A percentile compares a stretch with the other conserved stretches of the same genome.
Evolutionary conservation across 2,888 invertebrate species (phyloP).

Genomic region (Nomada goodeniana): DNA sequence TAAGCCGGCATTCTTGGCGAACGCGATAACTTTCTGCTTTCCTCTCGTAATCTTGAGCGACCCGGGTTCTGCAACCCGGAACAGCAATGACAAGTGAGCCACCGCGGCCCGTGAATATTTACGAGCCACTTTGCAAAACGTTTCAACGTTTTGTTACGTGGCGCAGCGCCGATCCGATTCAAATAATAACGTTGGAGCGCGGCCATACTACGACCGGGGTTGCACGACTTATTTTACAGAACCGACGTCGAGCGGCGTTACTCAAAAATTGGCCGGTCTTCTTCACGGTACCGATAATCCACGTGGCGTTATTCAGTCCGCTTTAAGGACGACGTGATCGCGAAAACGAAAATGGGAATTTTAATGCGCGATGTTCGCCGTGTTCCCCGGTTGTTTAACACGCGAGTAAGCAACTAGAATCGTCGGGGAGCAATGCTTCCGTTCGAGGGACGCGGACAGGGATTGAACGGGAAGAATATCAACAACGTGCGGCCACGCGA

Average conservation of each 20-base stretch:
- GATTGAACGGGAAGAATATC: not conserved
- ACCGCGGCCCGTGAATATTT: constrained; percentile 42
- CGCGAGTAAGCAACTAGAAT: not conserved
- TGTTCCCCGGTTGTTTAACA: not conserved
- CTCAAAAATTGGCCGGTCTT: constrained; percentile 18
- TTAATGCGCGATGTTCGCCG: not conserved
- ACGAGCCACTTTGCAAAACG: constrained; percentile 49
- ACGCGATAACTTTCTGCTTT: constrained; percentile 35
- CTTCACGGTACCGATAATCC: constrained; percentile 19
- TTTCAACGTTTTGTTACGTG: constrained; percentile 53
- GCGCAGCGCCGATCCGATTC: constrained; percentile 26
- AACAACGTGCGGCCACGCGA: not conserved
- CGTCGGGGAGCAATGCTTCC: not conserved
- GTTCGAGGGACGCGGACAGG: not conserved
- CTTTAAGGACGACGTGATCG: constrained; percentile 9
- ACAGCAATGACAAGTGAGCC: constrained; percentile 44
- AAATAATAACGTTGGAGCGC: constrained; percentile 46
- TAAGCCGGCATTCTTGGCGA: constrained; percentile 16
- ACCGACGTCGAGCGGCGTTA: not conserved
- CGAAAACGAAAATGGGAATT: not conserved
- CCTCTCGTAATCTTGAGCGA: constrained; percentile 16
- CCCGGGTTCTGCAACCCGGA: constrained; percentile 28
- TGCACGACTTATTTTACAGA: constrained; percentile 5
- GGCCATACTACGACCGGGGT: constrained; percentile 18
- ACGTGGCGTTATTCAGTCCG: not conserved